phyloP scores from a whole-genome alignment of 2,888 invertebrate species.

The Odontomyia ornata region DNA sequence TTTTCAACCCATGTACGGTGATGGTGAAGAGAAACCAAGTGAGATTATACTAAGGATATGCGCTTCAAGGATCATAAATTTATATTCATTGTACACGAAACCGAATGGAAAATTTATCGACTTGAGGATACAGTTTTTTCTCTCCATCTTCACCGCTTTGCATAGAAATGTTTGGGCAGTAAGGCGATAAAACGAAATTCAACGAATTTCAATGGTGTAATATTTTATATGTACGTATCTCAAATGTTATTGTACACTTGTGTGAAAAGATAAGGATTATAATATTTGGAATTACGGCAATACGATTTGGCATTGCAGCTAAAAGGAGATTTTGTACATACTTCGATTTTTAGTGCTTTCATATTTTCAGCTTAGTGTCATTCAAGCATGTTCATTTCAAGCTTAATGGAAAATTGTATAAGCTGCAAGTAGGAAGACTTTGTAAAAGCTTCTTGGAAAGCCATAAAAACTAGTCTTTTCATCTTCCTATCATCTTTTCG shows the following conservation, averaged over 20 bases:
- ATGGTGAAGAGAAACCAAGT: constrained; percentile 10
- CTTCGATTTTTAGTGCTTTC: neutral
- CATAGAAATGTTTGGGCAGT: neutral
- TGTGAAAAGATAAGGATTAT: constrained; percentile 7
- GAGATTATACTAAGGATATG: constrained; percentile 40
- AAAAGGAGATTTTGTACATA: neutral
- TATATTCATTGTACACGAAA: constrained; percentile 44
- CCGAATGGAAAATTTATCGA: constrained; percentile 42
- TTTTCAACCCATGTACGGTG: neutral
- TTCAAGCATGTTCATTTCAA: too few species aligned
- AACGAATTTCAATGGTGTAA: neutral
- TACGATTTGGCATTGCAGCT: neutral
- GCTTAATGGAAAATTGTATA: too few species aligned
- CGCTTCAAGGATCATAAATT: constrained; percentile 43
- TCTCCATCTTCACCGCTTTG: neutral
- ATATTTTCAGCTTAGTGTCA: neutral
- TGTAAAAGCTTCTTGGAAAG: too few species aligned
- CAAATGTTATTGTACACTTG: neutral
- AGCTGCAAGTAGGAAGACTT: too few species aligned
- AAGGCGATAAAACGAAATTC: constrained; percentile 29
- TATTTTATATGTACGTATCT: neutral
- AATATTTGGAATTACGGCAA: neutral
- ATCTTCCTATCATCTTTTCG: too few species aligned
- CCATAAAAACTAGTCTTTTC: too few species aligned
- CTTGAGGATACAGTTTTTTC: constrained; percentile 31